phyloP scores from a whole-genome alignment of 2,113 vertebrate genomes.

The Uria lomvia region DNA sequence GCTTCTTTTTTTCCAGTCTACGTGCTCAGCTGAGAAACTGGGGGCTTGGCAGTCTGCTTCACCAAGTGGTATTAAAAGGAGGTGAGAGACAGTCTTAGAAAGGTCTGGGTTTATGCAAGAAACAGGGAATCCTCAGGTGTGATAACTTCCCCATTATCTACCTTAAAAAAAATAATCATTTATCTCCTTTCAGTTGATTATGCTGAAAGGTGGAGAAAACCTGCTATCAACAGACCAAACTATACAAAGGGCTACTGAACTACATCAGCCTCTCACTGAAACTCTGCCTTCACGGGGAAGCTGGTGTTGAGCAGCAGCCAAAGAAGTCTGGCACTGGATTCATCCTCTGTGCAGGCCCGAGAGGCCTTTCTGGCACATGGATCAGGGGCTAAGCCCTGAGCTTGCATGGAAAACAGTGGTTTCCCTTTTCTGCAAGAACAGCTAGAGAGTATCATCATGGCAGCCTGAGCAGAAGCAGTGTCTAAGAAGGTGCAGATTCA shows the following conservation, averaged over 20 bases:
- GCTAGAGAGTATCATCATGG: accelerated
- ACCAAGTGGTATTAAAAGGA: neutral
- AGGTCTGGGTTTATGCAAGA: neutral
- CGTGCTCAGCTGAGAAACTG: neutral
- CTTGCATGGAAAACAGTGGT: neutral
- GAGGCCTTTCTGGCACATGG: neutral
- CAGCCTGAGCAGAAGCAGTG: neutral
- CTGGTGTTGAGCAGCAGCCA: neutral
- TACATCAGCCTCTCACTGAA: neutral
- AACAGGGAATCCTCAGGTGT: neutral
- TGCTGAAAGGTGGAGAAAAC: neutral
- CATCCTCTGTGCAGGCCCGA: neutral
- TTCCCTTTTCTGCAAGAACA: neutral
- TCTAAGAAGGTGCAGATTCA: neutral
- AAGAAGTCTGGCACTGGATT: neutral
- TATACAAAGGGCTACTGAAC: neutral
- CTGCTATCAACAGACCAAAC: neutral
- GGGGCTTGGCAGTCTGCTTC: neutral
- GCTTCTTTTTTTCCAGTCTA: neutral
- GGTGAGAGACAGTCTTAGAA: neutral
- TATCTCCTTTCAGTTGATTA: neutral
- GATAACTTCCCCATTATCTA: neutral
- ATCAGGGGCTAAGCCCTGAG: neutral
- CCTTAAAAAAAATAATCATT: neutral
- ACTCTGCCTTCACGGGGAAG: neutral